A percentile compares a stretch with the other conserved stretches of the same genome.
Conservation (phyloP, 2,113 vertebrate genomes). For the Desmodus rotundus region DNA sequence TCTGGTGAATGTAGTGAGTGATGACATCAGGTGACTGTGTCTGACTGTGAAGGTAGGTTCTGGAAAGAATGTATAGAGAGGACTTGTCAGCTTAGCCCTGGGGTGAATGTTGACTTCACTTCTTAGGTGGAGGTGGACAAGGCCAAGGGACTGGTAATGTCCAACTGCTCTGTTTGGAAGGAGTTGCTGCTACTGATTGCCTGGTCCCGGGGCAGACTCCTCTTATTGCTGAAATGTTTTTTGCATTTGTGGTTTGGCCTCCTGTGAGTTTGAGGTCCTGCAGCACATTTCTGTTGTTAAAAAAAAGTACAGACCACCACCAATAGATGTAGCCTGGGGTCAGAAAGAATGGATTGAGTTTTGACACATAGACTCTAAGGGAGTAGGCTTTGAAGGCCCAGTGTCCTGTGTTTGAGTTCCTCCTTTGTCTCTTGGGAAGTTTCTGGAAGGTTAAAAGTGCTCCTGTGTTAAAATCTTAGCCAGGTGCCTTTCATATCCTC, state of each 20-base stretch:
- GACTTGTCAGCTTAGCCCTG: not conserved
- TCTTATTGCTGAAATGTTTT: not conserved
- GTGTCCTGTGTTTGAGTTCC: not conserved
- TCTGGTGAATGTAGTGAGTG: not conserved
- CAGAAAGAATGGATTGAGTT: not conserved
- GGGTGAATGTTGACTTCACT: not conserved
- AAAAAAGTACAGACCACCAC: not conserved
- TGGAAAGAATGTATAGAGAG: not conserved
- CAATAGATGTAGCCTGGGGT: not conserved
- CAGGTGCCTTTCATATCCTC: not conserved
- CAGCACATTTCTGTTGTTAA: not conserved
- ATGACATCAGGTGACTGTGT: not conserved
- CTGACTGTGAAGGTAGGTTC: not conserved
- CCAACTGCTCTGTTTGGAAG: not conserved
- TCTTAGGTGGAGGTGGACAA: not conserved
- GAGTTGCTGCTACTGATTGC: rapidly evolving
- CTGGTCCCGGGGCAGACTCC: not conserved
- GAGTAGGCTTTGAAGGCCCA: not conserved
- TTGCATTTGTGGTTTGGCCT: not conserved
- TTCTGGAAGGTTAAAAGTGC: not conserved
- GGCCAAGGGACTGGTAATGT: not conserved
- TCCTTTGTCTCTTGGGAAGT: not conserved
- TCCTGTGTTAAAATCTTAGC: not conserved
- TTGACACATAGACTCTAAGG: not conserved
- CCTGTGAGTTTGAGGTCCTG: not conserved